Evolutionary conservation across 2,888 invertebrate genomes (phyloP), one percentile per base, ranked within the genome.

Genomic region (Latrodectus elegans): DNA sequence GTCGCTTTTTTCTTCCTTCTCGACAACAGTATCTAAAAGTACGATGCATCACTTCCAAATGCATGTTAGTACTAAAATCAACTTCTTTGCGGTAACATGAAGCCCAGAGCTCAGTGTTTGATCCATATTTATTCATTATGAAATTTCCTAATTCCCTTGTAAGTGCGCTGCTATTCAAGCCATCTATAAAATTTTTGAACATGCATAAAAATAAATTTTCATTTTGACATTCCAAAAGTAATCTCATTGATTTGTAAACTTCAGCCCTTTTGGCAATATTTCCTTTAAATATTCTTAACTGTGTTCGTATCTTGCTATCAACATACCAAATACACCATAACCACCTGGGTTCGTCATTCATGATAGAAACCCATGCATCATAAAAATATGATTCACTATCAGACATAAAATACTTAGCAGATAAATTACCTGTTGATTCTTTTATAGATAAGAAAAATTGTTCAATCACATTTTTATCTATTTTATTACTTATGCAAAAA

Each of bases 401-500:
- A 26, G 85, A 80, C 85, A 85, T 85, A 17, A 85, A 85, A 49
- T 74, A 80, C 8, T 49, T 55, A 64, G 64, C 68, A 12, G 55
- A 67, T 11, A 85, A 22, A 14, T 78, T 60, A 4, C 85, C 85
- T 10, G 85, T 80, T 2, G 74, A 70, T 51, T 85, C 64, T 70
- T 60, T 79, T 8, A 85, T 70, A 17, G 79, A 70, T 1, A n/a
- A 14, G n/a, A 75, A 70, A 70, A 85, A 85, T 53, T 80, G 51
- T 12, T 17, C 8, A 15, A 80, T 26, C 8, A 80, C 64, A 60
- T 52, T 60, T 38, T 80, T 85, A n/a, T 79, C 70, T 1, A 80
- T 38, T 55, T 80, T 85, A 70, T 52, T 70, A 22, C 85, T 80
- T 38, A 85, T 75, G 71, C 85, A 85, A 22, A 85, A 85, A 17